Base-by-base conservation (phyloP, 2,888 invertebrate species). In the Odontothrips loti region DNA sequence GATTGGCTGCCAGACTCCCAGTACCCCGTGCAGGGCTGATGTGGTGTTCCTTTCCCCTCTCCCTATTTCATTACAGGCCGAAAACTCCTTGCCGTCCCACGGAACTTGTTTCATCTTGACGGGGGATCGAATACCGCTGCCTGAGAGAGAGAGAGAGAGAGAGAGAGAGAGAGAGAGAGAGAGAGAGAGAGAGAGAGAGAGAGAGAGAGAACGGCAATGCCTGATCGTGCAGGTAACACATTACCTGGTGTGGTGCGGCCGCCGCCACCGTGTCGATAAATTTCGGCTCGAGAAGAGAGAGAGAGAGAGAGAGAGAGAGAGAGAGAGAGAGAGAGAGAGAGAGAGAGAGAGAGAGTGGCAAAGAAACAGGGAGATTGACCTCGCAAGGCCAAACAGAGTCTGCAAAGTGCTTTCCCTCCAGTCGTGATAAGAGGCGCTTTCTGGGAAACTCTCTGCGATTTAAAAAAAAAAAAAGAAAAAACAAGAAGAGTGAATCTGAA, bases 221-320 rank as follows among this genome's bases (percentile, higher is more conserved):
- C 27, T 75, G 68, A 75, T 75, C 23, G 68, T 27, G 1, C 68
- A 75, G 68, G 68, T 75, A 75, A 75, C 68, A 27, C 27, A 75
- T 75, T 75, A 75, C 68, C 68, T 43, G 34, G 34, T 43, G 34
- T 43, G n/a, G 20, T 58, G 20, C 3, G 3, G 58, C 17, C 15
- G 58, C 17, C 58, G 20, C 58, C 68, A 12, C 27, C 10, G 68
- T 27, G 68, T 75, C 68, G 23, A 75, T 75, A 75, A 75, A 75
- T 75, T 75, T 10, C 58, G 15, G 15, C n/a, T 2, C 58, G 15
- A 27, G 68, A 75, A 27, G 27, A 27, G 68, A 27, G 58, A 11
- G 58, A 51, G 51, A 23, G 68, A 68, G 23, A 68, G 68, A 20
- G 58, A 58, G 15, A 15, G 15, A 20, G 0, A 58, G 15, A 58